Conservation (phyloP, 2,113 vertebrate species). For the Ageneiosus marmoratus region DNA sequence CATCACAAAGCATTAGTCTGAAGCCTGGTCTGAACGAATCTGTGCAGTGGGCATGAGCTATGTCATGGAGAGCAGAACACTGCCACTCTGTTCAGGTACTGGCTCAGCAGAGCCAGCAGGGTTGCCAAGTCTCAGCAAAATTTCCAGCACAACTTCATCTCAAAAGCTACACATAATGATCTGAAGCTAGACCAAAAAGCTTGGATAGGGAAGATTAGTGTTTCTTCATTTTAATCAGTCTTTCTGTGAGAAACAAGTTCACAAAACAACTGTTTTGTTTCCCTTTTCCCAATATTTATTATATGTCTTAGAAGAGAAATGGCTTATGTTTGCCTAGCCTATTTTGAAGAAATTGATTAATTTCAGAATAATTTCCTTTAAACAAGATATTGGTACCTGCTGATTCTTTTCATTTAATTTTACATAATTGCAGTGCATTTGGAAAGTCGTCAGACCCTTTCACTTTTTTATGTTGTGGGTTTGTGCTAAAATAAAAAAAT, state of each 20-base stretch:
- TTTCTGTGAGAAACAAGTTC: background rate
- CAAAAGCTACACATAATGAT: background rate
- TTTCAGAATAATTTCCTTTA: too few species aligned
- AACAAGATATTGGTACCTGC: too few species aligned
- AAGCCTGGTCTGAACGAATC: background rate
- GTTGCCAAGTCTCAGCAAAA: constrained; percentile 3
- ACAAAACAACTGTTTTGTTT: too few species aligned
- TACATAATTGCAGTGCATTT: too few species aligned
- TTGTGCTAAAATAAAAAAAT: too few species aligned
- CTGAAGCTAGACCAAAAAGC: background rate
- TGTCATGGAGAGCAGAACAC: constrained; percentile 26
- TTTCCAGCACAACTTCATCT: background rate
- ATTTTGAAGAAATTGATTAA: too few species aligned
- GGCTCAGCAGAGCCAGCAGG: background rate
- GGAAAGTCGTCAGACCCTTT: too few species aligned
- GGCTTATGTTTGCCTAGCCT: too few species aligned
- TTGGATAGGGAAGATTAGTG: background rate
- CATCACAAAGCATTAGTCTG: constrained; percentile 35
- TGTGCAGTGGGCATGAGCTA: constrained; percentile 3
- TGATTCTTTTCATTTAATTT: too few species aligned
- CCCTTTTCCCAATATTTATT: too few species aligned
- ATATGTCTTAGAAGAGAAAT: too few species aligned
- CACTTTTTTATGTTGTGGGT: too few species aligned
- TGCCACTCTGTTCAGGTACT: constrained; percentile 38
- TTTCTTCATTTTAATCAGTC: background rate